Conservation (phyloP, 2,797 vertebrate genomes). For the Semaprochilodus insignis region DNA sequence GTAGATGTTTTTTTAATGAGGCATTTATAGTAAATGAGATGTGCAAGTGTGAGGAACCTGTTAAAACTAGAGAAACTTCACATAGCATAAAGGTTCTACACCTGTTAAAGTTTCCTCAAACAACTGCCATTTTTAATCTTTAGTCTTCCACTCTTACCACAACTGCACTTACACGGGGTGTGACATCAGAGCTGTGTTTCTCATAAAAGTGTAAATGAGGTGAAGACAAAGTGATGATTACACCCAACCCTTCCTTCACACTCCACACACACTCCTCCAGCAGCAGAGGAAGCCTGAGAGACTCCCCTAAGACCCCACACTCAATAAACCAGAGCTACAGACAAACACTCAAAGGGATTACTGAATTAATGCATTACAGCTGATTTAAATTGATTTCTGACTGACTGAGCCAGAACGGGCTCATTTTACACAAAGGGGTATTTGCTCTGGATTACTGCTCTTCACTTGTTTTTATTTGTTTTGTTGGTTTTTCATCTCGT, state of each 20-base stretch:
- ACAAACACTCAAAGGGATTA: background rate
- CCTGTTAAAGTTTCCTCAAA: background rate
- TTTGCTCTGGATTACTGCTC: constrained; percentile 1
- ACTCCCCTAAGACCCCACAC: background rate
- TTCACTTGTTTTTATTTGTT: background rate
- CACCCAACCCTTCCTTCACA: background rate
- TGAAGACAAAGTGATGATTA: constrained; percentile 38
- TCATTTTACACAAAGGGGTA: background rate
- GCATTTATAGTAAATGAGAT: too few relatives aligned
- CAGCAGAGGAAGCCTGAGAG: constrained; percentile 3
- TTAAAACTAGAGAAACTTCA: background rate
- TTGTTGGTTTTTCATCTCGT: background rate
- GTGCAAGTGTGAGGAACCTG: background rate
- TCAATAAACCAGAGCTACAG: constrained; percentile 3
- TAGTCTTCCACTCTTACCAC: background rate
- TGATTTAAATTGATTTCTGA: constrained; percentile 4
- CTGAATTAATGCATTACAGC: constrained; percentile 2
- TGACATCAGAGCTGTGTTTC: constrained; percentile 9
- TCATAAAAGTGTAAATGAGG: constrained; percentile 42
- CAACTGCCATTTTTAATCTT: background rate
- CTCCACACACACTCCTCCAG: background rate
- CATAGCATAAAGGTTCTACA: background rate
- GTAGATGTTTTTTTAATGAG: too few relatives aligned
- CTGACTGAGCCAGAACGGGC: background rate
- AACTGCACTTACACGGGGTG: constrained; percentile 23